Conservation (phyloP, 2,113 vertebrate species). For the Osmerus eperlanus region DNA sequence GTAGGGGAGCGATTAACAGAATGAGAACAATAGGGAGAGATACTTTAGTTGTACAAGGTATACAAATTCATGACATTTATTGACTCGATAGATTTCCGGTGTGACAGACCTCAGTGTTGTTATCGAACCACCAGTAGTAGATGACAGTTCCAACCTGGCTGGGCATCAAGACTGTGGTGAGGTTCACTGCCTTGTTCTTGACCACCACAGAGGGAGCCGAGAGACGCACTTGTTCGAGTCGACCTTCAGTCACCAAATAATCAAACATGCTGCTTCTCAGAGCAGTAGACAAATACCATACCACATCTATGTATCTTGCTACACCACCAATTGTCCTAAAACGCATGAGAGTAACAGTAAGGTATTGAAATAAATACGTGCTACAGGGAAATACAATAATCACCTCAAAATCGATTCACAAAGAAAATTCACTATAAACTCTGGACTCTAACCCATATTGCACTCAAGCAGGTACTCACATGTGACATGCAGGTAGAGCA, state of each 20-base stretch:
- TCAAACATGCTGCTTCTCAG: neutral
- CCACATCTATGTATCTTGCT: no score
- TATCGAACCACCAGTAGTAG: constrained; percentile 93
- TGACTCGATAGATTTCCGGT: neutral
- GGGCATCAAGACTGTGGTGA: constrained; percentile 81
- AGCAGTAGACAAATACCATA: neutral
- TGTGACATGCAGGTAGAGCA: constrained; percentile 87
- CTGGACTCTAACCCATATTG: neutral
- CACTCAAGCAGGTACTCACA: constrained; percentile 69
- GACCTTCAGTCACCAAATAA: constrained; percentile 67
- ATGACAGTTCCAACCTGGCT: constrained; percentile 85
- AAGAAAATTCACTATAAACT: no score
- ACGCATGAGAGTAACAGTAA: no score
- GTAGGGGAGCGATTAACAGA: neutral
- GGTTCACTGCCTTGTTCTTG: constrained; percentile 87
- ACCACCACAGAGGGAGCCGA: constrained; percentile 84
- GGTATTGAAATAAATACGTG: no score
- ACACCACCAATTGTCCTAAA: no score
- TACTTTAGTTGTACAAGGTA: neutral
- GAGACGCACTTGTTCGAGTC: constrained; percentile 85
- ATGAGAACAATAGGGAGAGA: neutral
- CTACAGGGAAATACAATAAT: no score
- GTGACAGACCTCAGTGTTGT: constrained; percentile 83
- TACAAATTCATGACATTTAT: neutral
- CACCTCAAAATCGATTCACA: no score